phyloP scores from a whole-genome alignment of 2,888 invertebrate genomes.

The Oscheius sp. region DNA sequence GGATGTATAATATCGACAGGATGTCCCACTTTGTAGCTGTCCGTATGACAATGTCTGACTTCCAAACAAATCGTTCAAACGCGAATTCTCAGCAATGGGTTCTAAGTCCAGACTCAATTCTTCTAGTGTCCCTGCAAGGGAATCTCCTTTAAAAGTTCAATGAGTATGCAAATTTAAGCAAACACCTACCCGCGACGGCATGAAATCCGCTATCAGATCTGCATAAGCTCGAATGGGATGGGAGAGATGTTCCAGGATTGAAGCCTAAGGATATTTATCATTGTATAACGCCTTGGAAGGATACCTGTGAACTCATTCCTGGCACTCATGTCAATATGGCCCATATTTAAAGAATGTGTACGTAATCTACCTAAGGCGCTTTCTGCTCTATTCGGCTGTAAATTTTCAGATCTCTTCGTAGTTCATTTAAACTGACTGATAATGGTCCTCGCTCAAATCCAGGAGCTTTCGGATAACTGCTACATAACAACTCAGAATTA shows the following conservation, averaged over 20 bases:
- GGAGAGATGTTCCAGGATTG: conserved; percentile 45
- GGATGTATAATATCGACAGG: background rate
- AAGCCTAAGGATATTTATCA: conserved; percentile 5
- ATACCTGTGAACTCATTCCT: conserved; percentile 37
- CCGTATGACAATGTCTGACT: background rate
- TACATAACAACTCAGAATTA: conserved; percentile 46
- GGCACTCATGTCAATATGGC: conserved; percentile 54
- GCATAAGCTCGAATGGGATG: conserved; percentile 53
- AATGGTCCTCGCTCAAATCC: conserved; percentile 65
- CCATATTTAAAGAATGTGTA: conserved; percentile 62
- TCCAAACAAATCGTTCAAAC: conserved; percentile 35
- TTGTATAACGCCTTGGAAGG: background rate
- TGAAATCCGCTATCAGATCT: conserved; percentile 61
- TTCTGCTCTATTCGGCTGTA: conserved; percentile 49
- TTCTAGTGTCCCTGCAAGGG: conserved; percentile 48
- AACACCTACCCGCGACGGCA: conserved; percentile 42
- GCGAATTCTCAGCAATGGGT: conserved; percentile 50
- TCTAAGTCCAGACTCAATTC: conserved; percentile 59
- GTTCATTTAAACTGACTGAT: conserved; percentile 40
- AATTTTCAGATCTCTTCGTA: background rate
- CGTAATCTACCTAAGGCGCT: conserved; percentile 45
- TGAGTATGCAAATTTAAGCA: background rate
- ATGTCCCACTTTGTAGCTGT: conserved; percentile 38
- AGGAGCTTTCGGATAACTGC: conserved; percentile 62
- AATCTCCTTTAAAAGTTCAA: conserved; percentile 21